Percentiles rank a stretch among this genome's conserved stretches.
phyloP scores from a whole-genome alignment of 64 coral and sea anemone species.

The Cladopsammia gracilis region DNA sequence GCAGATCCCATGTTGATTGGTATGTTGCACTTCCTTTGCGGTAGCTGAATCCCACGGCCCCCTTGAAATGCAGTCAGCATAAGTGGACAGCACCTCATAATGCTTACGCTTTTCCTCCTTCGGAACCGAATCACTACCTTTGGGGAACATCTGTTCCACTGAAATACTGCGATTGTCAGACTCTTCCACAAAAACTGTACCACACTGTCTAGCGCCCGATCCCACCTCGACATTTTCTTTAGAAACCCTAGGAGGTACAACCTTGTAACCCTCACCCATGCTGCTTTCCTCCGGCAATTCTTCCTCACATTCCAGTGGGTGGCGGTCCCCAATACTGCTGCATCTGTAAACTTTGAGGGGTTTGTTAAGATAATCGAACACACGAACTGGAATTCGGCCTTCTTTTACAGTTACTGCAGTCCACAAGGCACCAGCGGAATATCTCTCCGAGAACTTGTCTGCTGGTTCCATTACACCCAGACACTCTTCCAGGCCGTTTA shows the following conservation, averaged over 20 bases:
- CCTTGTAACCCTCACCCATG: background rate
- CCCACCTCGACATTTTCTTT: background rate
- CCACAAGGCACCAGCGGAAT: slow-evolving; percentile 8
- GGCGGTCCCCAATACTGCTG: slow-evolving; percentile 18
- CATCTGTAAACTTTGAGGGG: slow-evolving; percentile 10
- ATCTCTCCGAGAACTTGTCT: slow-evolving; percentile 15
- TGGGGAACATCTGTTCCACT: background rate
- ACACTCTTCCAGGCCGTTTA: background rate
- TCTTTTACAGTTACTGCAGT: slow-evolving; percentile 27
- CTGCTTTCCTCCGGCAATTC: background rate
- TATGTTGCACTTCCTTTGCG: background rate
- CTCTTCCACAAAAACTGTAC: background rate
- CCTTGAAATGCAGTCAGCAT: slow-evolving; percentile 5
- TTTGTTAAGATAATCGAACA: slow-evolving; percentile 31
- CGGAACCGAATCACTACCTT: background rate
- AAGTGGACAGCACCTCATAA: background rate
- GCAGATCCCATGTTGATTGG: background rate
- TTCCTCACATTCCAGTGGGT: background rate
- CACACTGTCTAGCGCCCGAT: background rate
- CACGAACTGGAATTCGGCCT: slow-evolving; percentile 25
- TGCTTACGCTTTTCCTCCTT: background rate
- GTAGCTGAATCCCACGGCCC: background rate
- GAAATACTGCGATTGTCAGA: background rate
- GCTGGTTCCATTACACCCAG: slow-evolving; percentile 48
- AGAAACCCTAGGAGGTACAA: background rate